Conservation (phyloP, 2,888 invertebrate genomes). For the Epinotia brunnichana region DNA sequence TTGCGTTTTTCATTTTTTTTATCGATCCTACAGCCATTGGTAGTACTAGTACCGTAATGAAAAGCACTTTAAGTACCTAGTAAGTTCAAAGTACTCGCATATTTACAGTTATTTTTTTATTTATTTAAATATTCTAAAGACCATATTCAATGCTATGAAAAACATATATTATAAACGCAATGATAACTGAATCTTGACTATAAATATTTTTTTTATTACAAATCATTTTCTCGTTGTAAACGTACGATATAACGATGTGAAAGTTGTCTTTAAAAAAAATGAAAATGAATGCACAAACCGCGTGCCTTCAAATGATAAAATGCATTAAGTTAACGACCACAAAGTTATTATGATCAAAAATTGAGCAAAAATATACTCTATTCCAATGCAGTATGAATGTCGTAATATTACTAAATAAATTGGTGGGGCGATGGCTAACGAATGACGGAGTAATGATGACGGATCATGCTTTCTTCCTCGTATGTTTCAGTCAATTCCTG, state of each 20-base stretch:
- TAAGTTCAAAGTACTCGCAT: no score
- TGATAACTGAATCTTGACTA: no score
- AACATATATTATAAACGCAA: no score
- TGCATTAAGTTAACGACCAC: slow-evolving; percentile 21
- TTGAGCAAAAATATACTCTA: neutral
- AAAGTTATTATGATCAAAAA: neutral
- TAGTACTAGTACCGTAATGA: no score
- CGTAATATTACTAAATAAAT: neutral
- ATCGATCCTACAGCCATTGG: no score
- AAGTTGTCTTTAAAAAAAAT: slow-evolving; percentile 15
- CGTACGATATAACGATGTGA: neutral
- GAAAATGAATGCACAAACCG: slow-evolving; percentile 16
- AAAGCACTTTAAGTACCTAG: no score
- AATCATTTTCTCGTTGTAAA: neutral
- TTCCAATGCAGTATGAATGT: neutral
- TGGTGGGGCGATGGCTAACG: slow-evolving; percentile 13
- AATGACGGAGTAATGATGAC: slow-evolving; percentile 27
- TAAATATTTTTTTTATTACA: no score
- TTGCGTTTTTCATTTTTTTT: no score
- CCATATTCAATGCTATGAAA: no score
- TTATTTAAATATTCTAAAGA: no score
- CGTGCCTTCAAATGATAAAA: slow-evolving; percentile 25
- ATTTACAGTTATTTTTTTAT: no score
- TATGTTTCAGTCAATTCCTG: slow-evolving; percentile 2
- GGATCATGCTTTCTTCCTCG: slow-evolving; percentile 18